These are phyloP conservation scores for Myiopsitta monachus DNA, from an alignment of 2,113 vertebrate species.

Conservation along the genomic window DNA sequence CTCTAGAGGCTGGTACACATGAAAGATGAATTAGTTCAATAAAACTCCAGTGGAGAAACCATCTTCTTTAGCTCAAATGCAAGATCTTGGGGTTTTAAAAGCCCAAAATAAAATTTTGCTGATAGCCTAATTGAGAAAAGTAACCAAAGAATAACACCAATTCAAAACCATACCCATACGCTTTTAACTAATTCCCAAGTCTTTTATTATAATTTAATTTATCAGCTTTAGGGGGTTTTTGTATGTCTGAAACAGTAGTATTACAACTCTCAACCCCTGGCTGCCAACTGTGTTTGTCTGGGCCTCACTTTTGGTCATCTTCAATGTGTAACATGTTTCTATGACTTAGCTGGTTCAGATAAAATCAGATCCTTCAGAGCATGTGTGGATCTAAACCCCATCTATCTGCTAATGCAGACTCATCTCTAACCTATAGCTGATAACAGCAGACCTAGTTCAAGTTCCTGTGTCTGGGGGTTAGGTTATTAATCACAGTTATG, in stretches of 20 bases:
- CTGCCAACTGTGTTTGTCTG: not conserved
- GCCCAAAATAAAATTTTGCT: not conserved
- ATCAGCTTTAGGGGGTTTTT: not conserved
- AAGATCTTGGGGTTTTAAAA: not conserved
- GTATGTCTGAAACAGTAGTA: not conserved
- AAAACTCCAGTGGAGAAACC: not conserved
- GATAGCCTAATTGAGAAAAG: not conserved
- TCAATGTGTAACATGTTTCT: not conserved
- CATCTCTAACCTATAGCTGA: not conserved
- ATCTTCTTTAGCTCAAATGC: not conserved
- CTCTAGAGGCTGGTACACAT: not conserved
- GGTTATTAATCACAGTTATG: not conserved
- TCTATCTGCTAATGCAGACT: not conserved
- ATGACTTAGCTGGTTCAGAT: not conserved
- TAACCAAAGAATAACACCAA: not conserved
- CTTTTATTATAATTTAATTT: not conserved
- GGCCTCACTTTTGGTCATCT: not conserved
- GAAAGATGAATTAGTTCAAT: slow-evolving; percentile 31
- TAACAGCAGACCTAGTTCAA: not conserved
- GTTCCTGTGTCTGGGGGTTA: not conserved
- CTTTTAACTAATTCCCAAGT: not conserved
- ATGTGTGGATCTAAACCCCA: not conserved
- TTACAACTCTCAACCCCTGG: not conserved
- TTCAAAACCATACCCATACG: not conserved
- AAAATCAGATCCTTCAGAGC: not conserved